Evolutionary conservation across 2,797 vertebrate species (phyloP).

Genomic region (Balearica regulorum): DNA sequence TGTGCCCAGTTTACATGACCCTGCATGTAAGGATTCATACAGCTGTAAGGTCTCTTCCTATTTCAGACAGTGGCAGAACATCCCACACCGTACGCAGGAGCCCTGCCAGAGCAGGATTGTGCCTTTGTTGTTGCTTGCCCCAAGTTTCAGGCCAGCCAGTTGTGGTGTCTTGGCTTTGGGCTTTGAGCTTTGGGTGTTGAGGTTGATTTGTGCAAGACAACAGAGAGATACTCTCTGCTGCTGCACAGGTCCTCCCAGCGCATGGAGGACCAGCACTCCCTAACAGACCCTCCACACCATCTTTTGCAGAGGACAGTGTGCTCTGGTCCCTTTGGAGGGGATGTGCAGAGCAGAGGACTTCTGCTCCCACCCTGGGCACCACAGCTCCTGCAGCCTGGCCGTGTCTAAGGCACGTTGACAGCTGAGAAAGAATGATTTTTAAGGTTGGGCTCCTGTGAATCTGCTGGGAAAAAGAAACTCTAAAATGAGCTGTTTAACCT

Average conservation of each 20-base stretch:
- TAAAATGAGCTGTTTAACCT: neutral
- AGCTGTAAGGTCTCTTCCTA: neutral
- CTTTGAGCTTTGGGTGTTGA: neutral
- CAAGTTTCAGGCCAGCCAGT: neutral
- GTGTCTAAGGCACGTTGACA: neutral
- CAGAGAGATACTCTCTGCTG: neutral
- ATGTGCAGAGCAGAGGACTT: neutral
- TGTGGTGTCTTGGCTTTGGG: neutral
- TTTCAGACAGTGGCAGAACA: neutral
- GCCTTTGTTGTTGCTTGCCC: neutral
- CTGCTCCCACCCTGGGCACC: neutral
- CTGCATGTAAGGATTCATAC: neutral
- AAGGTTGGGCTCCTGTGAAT: neutral
- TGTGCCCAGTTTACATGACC: neutral
- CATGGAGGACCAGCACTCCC: accelerated
- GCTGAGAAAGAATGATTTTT: neutral
- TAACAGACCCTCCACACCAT: neutral
- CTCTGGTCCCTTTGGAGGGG: neutral
- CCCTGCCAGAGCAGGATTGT: neutral
- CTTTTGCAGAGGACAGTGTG: neutral
- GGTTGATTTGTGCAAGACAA: neutral
- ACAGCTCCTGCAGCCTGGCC: neutral
- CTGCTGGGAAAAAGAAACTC: neutral
- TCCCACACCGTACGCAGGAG: accelerated
- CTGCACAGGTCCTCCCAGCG: neutral